Conservation (phyloP, 2,888 invertebrate species). For the Catotricha subobsoleta region DNA sequence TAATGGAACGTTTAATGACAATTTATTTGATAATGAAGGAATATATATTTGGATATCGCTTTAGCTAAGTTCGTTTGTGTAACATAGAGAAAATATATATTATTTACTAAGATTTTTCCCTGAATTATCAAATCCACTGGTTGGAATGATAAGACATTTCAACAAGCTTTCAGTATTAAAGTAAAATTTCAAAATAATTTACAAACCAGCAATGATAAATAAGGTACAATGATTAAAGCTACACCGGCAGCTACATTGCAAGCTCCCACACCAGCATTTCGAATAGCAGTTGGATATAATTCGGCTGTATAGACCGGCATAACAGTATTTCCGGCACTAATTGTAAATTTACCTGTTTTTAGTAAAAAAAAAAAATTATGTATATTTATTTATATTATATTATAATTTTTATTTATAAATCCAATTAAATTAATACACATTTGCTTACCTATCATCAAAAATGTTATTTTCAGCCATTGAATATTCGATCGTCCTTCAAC, state of each 20-base stretch:
- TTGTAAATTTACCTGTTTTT: constrained; percentile 42
- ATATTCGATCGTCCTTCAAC: constrained; percentile 34
- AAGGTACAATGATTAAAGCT: constrained; percentile 55
- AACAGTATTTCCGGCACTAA: constrained; percentile 61
- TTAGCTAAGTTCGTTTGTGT: too few relatives aligned
- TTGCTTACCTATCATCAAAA: constrained; percentile 49
- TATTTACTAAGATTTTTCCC: too few relatives aligned
- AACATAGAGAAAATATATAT: too few relatives aligned
- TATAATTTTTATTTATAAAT: neutral
- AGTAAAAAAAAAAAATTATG: neutral
- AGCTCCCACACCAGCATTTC: constrained; percentile 53
- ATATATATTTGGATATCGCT: too few relatives aligned
- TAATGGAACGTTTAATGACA: too few relatives aligned
- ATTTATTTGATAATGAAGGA: too few relatives aligned
- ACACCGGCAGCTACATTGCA: constrained; percentile 60
- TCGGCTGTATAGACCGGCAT: constrained; percentile 60
- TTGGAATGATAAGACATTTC: too few relatives aligned
- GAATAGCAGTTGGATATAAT: constrained; percentile 49
- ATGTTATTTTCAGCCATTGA: constrained; percentile 51
- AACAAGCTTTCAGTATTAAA: neutral
- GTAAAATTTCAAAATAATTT: neutral
- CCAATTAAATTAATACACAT: neutral
- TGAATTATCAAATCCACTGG: too few relatives aligned
- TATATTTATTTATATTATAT: neutral
- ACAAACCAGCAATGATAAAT: constrained; percentile 57